These are phyloP conservation scores for Todiramphus saurophagus DNA, from an alignment of 2,113 vertebrate species.

Conservation along the genomic window DNA sequence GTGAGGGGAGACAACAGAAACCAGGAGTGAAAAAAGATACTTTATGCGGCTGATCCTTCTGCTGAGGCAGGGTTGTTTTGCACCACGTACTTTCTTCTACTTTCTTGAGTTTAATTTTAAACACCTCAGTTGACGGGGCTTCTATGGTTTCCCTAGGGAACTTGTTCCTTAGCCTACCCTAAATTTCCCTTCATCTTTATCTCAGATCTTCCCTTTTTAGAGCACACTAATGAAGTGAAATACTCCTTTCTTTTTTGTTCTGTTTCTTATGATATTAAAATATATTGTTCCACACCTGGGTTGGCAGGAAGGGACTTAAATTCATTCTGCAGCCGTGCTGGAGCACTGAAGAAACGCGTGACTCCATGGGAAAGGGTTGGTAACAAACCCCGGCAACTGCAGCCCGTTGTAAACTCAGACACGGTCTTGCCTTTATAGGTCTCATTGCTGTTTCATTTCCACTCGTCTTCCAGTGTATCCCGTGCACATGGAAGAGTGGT, in stretches of 20 bases:
- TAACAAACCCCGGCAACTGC: background rate
- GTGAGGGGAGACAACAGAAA: background rate
- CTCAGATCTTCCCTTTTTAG: constrained; percentile 51
- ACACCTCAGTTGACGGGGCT: background rate
- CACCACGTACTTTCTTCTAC: background rate
- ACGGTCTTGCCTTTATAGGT: background rate
- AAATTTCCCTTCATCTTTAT: constrained; percentile 54
- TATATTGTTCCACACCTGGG: constrained; percentile 26
- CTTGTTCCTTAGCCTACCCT: background rate
- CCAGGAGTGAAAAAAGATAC: background rate
- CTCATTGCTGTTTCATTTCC: background rate
- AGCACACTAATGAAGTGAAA: constrained; percentile 49
- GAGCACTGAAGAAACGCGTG: background rate
- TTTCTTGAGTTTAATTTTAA: constrained; percentile 30
- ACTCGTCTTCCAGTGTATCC: background rate
- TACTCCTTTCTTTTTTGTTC: background rate
- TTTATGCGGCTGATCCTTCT: background rate
- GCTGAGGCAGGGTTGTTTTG: background rate
- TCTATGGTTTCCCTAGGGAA: constrained; percentile 48
- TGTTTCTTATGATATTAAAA: constrained; percentile 41
- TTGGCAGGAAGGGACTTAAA: background rate
- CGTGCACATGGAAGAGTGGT: background rate
- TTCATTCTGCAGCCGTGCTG: background rate
- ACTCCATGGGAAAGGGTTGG: background rate
- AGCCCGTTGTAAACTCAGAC: background rate